phyloP scores from a whole-genome alignment of 2,113 vertebrate genomes.

The Potamarius usumacintae region DNA sequence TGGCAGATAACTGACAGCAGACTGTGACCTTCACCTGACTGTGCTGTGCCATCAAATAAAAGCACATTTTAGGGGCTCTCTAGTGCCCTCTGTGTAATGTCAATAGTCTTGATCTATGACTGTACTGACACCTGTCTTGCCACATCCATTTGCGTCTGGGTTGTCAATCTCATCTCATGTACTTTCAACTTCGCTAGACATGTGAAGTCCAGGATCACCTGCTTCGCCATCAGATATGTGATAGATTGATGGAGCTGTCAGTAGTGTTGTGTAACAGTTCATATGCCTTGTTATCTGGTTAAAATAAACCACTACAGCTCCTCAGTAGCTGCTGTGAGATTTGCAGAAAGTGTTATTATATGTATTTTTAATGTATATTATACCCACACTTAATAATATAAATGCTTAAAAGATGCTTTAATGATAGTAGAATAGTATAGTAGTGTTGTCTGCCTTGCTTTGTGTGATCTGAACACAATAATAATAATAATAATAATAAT shows the following conservation, averaged over 20 bases:
- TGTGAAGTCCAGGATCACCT: slow-evolving; percentile 51
- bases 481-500: neutral
- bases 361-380: neutral
- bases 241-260: slow-evolving; percentile 52
- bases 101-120: slow-evolving; percentile 72
- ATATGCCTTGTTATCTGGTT: slow-evolving; percentile 20
- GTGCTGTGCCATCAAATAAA: slow-evolving; percentile 64
- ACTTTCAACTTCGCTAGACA: slow-evolving; percentile 44
- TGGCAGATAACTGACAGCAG: slow-evolving; percentile 75
- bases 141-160: slow-evolving; percentile 68
- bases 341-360: slow-evolving; percentile 3
- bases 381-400: neutral
- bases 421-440: neutral
- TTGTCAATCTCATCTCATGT: slow-evolving; percentile 68
- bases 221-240: slow-evolving; percentile 41
- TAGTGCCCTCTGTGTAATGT: slow-evolving; percentile 63
- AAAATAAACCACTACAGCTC: slow-evolving; percentile 27
- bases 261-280: slow-evolving; percentile 37
- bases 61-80: slow-evolving; percentile 61
- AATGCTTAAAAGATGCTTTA: neutral
- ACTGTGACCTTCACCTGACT: slow-evolving; percentile 78
- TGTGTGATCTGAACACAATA: neutral
- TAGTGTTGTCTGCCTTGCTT: too few species aligned
- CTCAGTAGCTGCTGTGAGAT: slow-evolving; percentile 16
- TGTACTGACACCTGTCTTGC: slow-evolving; percentile 73